Percentiles rank a stretch among this genome's conserved stretches.
Evolutionary conservation across 1,140 invertebrate species (phyloP).

Genomic region (Drosophila arawakana): DNA sequence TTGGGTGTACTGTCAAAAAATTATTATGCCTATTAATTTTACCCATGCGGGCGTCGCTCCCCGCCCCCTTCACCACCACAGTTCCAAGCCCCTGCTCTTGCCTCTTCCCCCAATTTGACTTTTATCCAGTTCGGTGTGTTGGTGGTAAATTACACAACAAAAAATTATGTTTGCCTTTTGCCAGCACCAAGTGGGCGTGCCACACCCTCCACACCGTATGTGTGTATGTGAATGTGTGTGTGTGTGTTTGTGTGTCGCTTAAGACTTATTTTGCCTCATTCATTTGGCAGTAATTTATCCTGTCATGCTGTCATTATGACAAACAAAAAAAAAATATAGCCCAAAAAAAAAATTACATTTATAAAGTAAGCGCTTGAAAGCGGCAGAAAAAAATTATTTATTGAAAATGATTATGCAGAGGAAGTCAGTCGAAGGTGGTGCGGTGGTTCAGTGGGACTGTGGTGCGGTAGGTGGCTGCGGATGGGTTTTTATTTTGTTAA

Average conservation of each 20-base stretch:
- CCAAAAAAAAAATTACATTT: constrained; percentile 32
- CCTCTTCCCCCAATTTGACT: constrained; percentile 9
- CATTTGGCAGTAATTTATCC: constrained; percentile 84
- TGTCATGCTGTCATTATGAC: constrained; percentile 84
- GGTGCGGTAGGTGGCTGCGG: constrained; percentile 16
- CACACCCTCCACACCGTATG: constrained; percentile 14
- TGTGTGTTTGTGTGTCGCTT: constrained; percentile 71
- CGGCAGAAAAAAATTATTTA: constrained; percentile 72
- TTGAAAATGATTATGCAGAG: constrained; percentile 79
- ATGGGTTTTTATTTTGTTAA: constrained; percentile 64
- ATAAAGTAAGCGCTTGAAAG: constrained; percentile 49
- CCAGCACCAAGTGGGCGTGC: constrained; percentile 72
- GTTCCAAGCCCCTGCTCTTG: not conserved
- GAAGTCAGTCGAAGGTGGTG: constrained; percentile 31
- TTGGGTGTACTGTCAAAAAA: constrained; percentile 84
- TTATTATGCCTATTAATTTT: constrained; percentile 85
- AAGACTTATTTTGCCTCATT: constrained; percentile 82
- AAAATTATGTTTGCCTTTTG: constrained; percentile 82
- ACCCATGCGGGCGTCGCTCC: constrained; percentile 68
- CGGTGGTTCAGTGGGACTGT: constrained; percentile 8
- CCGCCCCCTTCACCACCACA: not conserved
- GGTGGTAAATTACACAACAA: constrained; percentile 81
- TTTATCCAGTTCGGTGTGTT: constrained; percentile 35
- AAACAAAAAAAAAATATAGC: constrained; percentile 54
- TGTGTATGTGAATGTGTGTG: constrained; percentile 14